Base-by-base conservation (phyloP, 2,797 vertebrate genomes). In the Nyctibius grandis region DNA sequence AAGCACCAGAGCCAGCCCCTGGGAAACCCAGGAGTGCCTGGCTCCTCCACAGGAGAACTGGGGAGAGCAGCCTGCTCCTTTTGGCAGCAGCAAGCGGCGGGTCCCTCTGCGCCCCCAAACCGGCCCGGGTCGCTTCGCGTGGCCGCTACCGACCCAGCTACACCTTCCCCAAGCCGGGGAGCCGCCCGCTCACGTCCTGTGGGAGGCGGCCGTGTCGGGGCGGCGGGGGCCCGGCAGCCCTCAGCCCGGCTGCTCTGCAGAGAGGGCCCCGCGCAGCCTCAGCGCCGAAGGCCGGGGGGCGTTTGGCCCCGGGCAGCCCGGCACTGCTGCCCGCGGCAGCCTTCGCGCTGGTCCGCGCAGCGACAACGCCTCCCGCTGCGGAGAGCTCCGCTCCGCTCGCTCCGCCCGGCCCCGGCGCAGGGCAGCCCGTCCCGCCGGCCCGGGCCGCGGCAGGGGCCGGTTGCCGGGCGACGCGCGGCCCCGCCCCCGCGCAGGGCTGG, bases 401-500 rank as follows among this genome's bases (percentile, higher is more conserved):
- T 17, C 17, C 33, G 9, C 20, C 8, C 45, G 45, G 45, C 45
- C 28, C 13, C n/a, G 7, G 45, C 34, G 20, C 11, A 4, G 34
- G 12, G 28, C 34, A 28, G 34, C 59, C n/a, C 17, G 22, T n/a
- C n/a, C 54, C 22, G 19, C 44, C 18, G 22, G 29, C 33, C 42
- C 74, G 9, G 45, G 69, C 59, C 72, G n/a, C 68, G 54, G 74
- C 23, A 56, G 69, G 79, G 91, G 47, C 31, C 75, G 65, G 81
- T 74, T 86, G 90, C 86, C 6, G 84, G 42, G 65, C 48, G 36
- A 70, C 79, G 33, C 61, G 61, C 78, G 42, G 93, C 85, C 48
- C 93, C 93, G 80, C 91, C 95, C 33, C 93, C 89, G 59, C 53
- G 40, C 67, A 4, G 59, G 93, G 93, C 73, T 23, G 67, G 75